Base-by-base conservation (phyloP, 2,888 invertebrate species). In the Apamea crenata region DNA sequence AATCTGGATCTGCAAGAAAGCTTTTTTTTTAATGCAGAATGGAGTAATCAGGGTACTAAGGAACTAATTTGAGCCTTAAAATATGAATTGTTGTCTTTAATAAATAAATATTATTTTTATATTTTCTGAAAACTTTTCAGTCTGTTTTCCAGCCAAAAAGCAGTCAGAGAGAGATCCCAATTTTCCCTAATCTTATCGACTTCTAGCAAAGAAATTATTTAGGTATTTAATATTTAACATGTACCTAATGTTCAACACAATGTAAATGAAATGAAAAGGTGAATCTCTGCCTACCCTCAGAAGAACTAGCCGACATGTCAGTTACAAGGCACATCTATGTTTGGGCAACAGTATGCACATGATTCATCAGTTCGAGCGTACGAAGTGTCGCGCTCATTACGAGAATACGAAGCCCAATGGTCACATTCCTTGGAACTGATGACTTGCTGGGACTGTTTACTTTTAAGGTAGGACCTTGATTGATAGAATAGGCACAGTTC, bases 271-370 rank as follows among this genome's bases (percentile, higher is more conserved):
- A 36, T 36, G 5, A 36, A 29, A 25, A 47, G 65, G 5, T 29
- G 8, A 21, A 29, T 14, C 12, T 70, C 79, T 59, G 53, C 56
- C 25, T 29, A 76, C 29, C 59, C 18, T 36, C 6, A 16, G 21
- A 40, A 8, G 36, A 21, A 72, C 44, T 12, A 53, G 0, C 14
- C 8, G 16, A 12, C 53, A n/a, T 1, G 36, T 53, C 29, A 59
- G 56, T 70, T 59, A n/a, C 65, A 74, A 56, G 36, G 12, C 16
- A 63, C 61, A 32, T 18, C 86, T 74, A 86, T 86, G 7, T 77
- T 65, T 59, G 86, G 84, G 36, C 74, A 87, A 63, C 84, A 72
- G 59, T 36, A 84, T 80, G 69, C 66, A 21, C 72, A 36, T 85
- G 87, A 85, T 84, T 85, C 85, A 84, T 70, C 56, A 29, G 5